These are phyloP conservation scores for Eupithecia inturbata DNA, from an alignment of 2,888 invertebrate genomes.

Conservation along the genomic window DNA sequence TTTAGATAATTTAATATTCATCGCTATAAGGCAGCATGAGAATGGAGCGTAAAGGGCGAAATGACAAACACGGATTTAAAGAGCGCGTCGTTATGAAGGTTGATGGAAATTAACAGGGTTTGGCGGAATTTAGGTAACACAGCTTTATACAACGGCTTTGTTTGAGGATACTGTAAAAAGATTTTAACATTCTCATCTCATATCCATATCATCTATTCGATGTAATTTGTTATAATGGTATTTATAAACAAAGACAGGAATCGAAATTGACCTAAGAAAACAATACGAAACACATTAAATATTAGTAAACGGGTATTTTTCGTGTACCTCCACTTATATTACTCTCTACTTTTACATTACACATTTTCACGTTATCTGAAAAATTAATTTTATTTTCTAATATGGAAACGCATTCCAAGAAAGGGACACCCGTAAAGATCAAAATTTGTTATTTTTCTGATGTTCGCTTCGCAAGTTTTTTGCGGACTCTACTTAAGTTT, in stretches of 20 bases:
- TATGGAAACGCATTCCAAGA: too few relatives aligned
- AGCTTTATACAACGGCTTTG: not conserved
- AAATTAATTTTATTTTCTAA: too few relatives aligned
- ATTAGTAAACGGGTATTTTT: too few relatives aligned
- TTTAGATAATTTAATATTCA: slow-evolving; percentile 61
- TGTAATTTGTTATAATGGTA: not conserved
- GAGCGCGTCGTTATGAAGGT: slow-evolving; percentile 23
- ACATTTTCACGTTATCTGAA: too few relatives aligned
- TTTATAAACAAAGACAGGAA: not conserved
- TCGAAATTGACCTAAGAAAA: not conserved
- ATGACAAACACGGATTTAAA: slow-evolving; percentile 33
- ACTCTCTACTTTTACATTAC: too few relatives aligned
- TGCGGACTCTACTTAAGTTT: slow-evolving; percentile 69
- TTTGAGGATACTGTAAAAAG: not conserved
- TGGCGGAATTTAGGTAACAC: slow-evolving; percentile 2
- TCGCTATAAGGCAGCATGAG: slow-evolving; percentile 46
- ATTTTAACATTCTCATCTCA: not conserved
- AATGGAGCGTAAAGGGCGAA: slow-evolving; percentile 55
- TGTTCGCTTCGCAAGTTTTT: slow-evolving; percentile 39
- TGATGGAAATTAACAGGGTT: slow-evolving; percentile 16
- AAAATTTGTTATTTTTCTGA: not conserved
- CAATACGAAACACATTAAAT: too few relatives aligned
- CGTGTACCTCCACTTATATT: too few relatives aligned
- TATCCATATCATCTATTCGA: too few relatives aligned
- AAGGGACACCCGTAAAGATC: not conserved